Percentiles rank a stretch among this genome's conserved stretches.
Evolutionary conservation across 2,888 invertebrate genomes (phyloP).

Genomic region (Lasioglossum leucozonium): DNA sequence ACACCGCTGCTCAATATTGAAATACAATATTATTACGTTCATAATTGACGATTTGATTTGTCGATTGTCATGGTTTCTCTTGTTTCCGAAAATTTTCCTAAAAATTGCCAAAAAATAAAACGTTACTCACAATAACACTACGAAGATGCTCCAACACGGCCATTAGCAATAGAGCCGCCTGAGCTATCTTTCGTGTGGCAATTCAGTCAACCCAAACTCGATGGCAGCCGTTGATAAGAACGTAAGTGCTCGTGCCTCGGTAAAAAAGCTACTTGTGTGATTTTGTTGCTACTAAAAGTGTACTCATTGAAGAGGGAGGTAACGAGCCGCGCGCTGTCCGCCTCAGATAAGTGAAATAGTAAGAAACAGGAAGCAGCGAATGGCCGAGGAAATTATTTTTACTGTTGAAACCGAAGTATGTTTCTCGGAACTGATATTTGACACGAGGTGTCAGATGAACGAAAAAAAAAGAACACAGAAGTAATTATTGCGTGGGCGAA

Average conservation of each 20-base stretch:
- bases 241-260: constrained; percentile 19
- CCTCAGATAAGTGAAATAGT: constrained; percentile 21
- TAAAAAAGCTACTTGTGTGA: constrained; percentile 17
- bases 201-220: constrained; percentile 1
- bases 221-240: constrained; percentile 17
- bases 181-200: constrained; percentile 15
- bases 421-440: not conserved
- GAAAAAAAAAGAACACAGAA: not conserved
- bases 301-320: constrained; percentile 10
- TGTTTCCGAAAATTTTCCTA: no score
- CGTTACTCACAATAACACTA: not conserved
- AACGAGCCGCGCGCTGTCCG: constrained; percentile 16
- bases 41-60: no score
- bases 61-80: no score
- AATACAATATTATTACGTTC: not conserved
- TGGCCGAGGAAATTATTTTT: not conserved
- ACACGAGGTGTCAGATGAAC: not conserved
- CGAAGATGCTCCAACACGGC: not conserved
- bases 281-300: constrained; percentile 32
- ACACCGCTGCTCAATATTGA: not conserved
- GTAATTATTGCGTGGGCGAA: not conserved
- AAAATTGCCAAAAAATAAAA: not conserved
- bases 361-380: constrained; percentile 14
- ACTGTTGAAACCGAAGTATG: not conserved
- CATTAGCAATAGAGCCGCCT: not conserved